A percentile compares a stretch with the other conserved stretches of the same genome.
Conservation (phyloP, 1,140 invertebrate species). For the Amphibalanus amphitrite region DNA sequence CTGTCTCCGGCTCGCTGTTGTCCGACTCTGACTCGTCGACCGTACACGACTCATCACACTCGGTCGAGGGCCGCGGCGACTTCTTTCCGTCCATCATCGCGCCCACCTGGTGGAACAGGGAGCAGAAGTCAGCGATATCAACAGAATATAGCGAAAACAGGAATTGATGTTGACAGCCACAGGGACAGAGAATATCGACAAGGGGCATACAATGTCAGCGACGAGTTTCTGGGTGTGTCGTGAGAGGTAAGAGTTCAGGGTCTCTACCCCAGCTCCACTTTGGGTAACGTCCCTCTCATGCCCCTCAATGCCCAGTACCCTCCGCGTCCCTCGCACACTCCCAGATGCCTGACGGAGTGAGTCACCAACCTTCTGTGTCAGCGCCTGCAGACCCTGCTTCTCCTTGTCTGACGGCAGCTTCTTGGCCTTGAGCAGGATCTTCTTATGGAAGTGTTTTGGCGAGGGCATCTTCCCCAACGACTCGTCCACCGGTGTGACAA, state of each 20-base stretch:
- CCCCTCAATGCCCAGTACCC: no score
- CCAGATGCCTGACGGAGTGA: no score
- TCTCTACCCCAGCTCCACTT: no score
- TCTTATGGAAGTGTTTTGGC: slow-evolving; percentile 28
- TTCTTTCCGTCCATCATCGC: slow-evolving; percentile 5
- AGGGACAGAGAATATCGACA: no score
- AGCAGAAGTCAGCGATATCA: no score
- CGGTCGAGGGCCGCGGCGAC: neutral
- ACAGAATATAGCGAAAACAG: no score
- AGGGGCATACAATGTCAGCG: no score
- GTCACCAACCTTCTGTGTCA: slow-evolving; percentile 22
- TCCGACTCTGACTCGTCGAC: slow-evolving; percentile 5
- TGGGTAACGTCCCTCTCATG: no score
- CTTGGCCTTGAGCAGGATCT: slow-evolving; percentile 33
- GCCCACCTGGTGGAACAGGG: slow-evolving; percentile 10
- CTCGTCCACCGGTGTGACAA: slow-evolving; percentile 20
- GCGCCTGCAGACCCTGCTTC: slow-evolving; percentile 7
- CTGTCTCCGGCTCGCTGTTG: slow-evolving; percentile 21
- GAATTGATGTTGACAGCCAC: no score
- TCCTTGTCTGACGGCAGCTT: slow-evolving; percentile 20
- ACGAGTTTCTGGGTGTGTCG: no score
- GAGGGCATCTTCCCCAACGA: slow-evolving; percentile 22
- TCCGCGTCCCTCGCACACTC: no score
- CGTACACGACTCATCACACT: slow-evolving; percentile 16
- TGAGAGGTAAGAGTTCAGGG: no score